phyloP scores from a whole-genome alignment of 2,113 vertebrate species.

The Grus americana region DNA sequence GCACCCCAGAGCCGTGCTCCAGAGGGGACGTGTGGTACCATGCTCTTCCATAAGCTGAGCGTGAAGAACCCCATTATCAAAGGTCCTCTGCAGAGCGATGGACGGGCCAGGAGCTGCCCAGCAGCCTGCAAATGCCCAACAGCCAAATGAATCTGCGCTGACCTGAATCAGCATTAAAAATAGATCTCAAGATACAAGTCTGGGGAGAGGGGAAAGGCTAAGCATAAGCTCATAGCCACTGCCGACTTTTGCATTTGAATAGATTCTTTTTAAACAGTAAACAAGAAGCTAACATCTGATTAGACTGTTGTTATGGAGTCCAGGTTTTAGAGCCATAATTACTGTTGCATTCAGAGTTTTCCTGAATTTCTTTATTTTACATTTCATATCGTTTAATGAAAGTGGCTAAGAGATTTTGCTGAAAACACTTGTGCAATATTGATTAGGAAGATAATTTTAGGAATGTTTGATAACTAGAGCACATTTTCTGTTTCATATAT shows the following conservation, averaged over 20 bases:
- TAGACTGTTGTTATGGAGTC: neutral
- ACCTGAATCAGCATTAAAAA: neutral
- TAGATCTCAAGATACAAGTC: neutral
- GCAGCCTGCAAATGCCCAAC: neutral
- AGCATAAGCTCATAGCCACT: neutral
- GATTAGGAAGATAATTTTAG: neutral
- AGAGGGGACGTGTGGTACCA: neutral
- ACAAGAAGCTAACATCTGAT: neutral
- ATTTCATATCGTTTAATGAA: neutral
- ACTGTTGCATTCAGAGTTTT: neutral
- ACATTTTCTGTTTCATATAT: neutral
- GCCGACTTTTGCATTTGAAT: neutral
- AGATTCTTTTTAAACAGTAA: neutral
- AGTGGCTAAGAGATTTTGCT: neutral
- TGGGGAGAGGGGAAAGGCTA: neutral
- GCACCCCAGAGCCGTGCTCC: rapidly evolving
- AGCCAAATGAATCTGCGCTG: neutral
- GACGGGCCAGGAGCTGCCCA: neutral
- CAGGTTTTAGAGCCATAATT: neutral
- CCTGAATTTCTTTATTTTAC: neutral
- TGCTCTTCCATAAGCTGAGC: neutral
- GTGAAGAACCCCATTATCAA: neutral
- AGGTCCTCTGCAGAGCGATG: neutral
- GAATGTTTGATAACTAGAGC: neutral
- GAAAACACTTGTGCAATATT: neutral